phyloP scores from a whole-genome alignment of 2,888 invertebrate genomes.

The Hirtodrosophila trivittata region DNA sequence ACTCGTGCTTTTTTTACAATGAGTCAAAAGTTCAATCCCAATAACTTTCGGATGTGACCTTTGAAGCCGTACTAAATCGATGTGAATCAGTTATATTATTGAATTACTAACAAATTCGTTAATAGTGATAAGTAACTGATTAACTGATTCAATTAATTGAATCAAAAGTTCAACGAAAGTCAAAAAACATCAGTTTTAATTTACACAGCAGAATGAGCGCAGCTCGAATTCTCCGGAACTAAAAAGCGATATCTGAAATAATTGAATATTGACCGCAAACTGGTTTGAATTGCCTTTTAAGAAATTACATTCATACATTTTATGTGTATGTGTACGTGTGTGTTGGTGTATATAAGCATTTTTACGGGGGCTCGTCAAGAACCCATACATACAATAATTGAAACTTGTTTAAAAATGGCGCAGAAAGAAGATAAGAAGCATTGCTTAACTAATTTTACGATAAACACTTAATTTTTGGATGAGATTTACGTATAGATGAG shows the following conservation, averaged over 20 bases:
- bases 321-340: not conserved
- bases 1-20: constrained; percentile 47
- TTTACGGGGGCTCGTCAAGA: constrained; percentile 39
- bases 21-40: constrained; percentile 40
- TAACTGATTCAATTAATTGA: not conserved
- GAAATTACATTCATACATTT: not conserved
- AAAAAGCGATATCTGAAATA: too few relatives aligned
- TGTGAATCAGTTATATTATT: constrained; percentile 4
- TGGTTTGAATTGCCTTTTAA: constrained; percentile 15
- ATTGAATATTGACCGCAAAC: not conserved
- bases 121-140: too few relatives aligned
- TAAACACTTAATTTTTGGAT: too few relatives aligned
- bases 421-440: too few relatives aligned
- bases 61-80: constrained; percentile 9
- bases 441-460: too few relatives aligned
- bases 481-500: too few relatives aligned
- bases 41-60: constrained; percentile 54
- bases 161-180: not conserved
- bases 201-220: not conserved
- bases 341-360: not conserved
- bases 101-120: not conserved
- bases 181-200: not conserved
- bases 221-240: too few relatives aligned
- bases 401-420: too few relatives aligned
- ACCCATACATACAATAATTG: constrained; percentile 11